Conservation (phyloP, 2,888 invertebrate genomes). For the Stenurella melanura region DNA sequence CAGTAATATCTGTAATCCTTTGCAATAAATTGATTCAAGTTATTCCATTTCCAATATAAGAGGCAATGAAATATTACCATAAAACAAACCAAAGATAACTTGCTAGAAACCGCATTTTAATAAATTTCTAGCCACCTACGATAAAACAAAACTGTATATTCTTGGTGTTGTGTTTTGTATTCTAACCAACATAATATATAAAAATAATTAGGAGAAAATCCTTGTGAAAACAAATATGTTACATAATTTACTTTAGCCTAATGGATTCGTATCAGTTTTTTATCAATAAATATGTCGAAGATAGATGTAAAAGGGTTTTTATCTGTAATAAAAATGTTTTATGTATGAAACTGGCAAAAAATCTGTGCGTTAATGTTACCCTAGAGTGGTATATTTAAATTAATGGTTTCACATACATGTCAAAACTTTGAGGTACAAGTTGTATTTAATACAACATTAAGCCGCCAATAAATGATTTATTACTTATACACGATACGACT, state of each 20-base stretch:
- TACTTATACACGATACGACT: conserved; percentile 4
- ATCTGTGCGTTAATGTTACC: conserved; percentile 16
- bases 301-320: conserved; percentile 23
- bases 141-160: too few species aligned
- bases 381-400: conserved; percentile 34
- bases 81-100: too few species aligned
- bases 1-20: too few species aligned
- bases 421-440: conserved; percentile 26
- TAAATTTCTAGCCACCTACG: too few species aligned
- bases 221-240: neutral
- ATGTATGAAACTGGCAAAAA: conserved; percentile 26
- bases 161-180: too few species aligned
- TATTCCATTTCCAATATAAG: too few species aligned
- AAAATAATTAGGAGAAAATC: too few species aligned
- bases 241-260: neutral
- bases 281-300: conserved; percentile 21
- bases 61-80: too few species aligned
- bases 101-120: too few species aligned
- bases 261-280: conserved; percentile 20
- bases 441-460: conserved; percentile 25
- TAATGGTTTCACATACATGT: conserved; percentile 26
- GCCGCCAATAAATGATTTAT: conserved; percentile 18
- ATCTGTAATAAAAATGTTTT: conserved; percentile 16
- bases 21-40: too few species aligned
- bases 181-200: too few species aligned